Evolutionary conservation across 2,797 vertebrate species (phyloP), one percentile per base, ranked within the genome.

Genomic region (Chloroceryle inda): DNA sequence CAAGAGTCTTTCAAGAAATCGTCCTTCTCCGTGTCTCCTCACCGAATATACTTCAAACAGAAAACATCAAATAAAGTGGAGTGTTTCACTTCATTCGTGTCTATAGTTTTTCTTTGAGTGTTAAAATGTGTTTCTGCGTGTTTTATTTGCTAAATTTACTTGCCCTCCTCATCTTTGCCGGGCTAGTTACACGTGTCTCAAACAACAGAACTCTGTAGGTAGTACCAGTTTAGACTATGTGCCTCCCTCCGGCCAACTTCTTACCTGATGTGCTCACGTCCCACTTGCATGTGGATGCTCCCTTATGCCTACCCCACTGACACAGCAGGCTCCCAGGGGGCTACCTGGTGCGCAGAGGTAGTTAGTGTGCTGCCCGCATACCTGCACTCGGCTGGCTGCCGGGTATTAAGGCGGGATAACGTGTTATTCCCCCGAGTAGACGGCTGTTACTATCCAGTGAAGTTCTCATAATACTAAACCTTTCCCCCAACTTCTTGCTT

Each of bases 241-340:
- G 37, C 26, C 45, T 72, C 31, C 61, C 31, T 47, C 22, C 9
- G 4, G 29, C 35, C 26, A 29, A 0, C 11, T 64, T 31, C 12
- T 16, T 19, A 11, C 5, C 50, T 2, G 22, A 13, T 13, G n/a
- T 12, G 1, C 7, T 0, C 7, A 1, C 13, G 6, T 33, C 59
- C 47, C 31, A 0, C 35, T 20, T 20, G n/a, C 13, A 1, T 40
- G 40, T 9, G 5, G 67, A 10, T 45, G 3, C 38, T 7, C 31
- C 13, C 2, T 9, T 4, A 22, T 18, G 13, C 14, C 24, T 12
- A 1, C 26, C 27, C 7, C 2, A 9, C 8, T 11, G 8, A 4
- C 16, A 50, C 47, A 49, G 47, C 47, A 49, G 47, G 23, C 17
- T 45, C n/a, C 33, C 8, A 11, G 31, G 8, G 4, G 33, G 5